Evolutionary conservation across 2,797 vertebrate species (phyloP).

Genomic region (Jordanella pulchra): DNA sequence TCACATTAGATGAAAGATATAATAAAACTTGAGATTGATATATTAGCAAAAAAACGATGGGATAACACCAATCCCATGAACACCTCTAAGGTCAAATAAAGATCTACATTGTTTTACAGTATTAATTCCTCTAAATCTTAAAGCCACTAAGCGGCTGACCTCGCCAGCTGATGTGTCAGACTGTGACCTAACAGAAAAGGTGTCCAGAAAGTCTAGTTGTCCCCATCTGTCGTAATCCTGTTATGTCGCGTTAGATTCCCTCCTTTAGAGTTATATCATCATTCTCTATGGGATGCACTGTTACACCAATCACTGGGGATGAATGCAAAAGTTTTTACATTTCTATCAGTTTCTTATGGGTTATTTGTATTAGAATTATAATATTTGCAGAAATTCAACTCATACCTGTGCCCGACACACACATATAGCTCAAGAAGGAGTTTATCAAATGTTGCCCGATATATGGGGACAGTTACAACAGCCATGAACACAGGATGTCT

Average conservation of each 20-base stretch:
- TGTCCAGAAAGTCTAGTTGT: slow-evolving; percentile 30
- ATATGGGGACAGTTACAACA: no score
- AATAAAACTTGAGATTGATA: no score
- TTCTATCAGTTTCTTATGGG: no score
- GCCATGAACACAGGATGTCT: no score
- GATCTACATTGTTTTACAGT: slow-evolving; percentile 9
- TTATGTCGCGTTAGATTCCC: slow-evolving; percentile 10
- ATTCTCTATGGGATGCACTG: neutral
- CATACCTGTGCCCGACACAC: no score
- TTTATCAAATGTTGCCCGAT: no score
- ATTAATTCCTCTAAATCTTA: slow-evolving; percentile 9
- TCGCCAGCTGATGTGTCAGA: slow-evolving; percentile 32
- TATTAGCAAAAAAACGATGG: no score
- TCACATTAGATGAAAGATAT: no score
- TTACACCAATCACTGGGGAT: neutral
- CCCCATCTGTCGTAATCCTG: slow-evolving; percentile 19
- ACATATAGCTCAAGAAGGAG: no score
- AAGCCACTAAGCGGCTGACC: slow-evolving; percentile 12
- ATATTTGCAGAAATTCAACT: no score
- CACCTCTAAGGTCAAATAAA: neutral
- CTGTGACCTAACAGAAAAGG: slow-evolving; percentile 23
- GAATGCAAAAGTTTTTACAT: no score
- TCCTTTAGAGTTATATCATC: slow-evolving; percentile 7
- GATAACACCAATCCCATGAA: neutral
- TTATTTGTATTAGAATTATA: no score